A percentile compares a stretch with the other conserved stretches of the same genome.
These are phyloP conservation scores for Coracopsis vasa DNA, from an alignment of 2,113 vertebrate species.

Conservation along the genomic window DNA sequence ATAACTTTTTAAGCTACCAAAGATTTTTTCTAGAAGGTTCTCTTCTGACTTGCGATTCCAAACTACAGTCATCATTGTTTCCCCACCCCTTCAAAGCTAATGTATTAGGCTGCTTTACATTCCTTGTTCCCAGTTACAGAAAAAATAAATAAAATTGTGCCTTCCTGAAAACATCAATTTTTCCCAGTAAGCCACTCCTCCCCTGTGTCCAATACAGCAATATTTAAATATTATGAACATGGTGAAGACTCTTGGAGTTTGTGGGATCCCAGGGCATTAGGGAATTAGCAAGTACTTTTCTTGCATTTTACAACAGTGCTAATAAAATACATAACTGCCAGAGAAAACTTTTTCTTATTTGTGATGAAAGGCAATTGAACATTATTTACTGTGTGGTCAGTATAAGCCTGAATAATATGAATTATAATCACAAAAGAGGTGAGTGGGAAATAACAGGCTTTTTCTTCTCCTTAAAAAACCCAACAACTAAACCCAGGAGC, in stretches of 20 bases:
- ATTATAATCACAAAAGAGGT: conserved; percentile 4
- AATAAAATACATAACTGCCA: conserved; percentile 2
- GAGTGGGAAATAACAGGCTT: neutral
- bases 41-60: neutral
- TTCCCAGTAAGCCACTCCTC: neutral
- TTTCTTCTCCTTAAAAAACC: neutral
- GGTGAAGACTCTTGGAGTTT: neutral
- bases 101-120: neutral
- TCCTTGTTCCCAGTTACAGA: neutral
- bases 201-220: neutral
- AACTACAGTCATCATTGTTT: neutral
- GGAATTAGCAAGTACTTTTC: neutral
- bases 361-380: conserved; percentile 22
- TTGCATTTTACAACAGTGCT: neutral
- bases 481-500: neutral
- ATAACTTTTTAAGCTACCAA: neutral
- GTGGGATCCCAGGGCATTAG: neutral
- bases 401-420: neutral
- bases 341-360: neutral
- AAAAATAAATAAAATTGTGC: neutral
- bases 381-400: conserved; percentile 36
- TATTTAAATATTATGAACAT: conserved; percentile 4
- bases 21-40: neutral
- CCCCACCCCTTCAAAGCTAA: neutral
- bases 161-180: neutral